Percentiles rank a stretch among this genome's conserved stretches.
These are phyloP conservation scores for Oceanodroma leucorhoa DNA, from an alignment of 2,797 vertebrate species.

Conservation along the genomic window DNA sequence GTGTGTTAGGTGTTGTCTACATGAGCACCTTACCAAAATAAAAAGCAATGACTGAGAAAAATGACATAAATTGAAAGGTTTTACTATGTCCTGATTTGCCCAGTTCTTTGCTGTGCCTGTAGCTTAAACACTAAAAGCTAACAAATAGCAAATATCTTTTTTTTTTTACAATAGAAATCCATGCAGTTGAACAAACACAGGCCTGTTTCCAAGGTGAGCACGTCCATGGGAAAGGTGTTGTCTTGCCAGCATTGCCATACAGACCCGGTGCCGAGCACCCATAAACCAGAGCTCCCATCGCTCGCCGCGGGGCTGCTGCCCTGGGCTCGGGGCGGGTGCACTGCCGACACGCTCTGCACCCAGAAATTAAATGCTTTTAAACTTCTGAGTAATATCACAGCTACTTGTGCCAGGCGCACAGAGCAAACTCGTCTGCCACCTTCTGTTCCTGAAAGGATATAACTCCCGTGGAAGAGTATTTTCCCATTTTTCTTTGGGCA, in stretches of 20 bases:
- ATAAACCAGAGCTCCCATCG: fast-evolving
- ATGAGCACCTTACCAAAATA: background rate
- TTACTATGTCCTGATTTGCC: background rate
- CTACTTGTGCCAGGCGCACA: background rate
- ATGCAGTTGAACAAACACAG: background rate
- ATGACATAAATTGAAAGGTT: fast-evolving
- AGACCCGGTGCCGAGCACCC: background rate
- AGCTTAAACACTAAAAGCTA: background rate
- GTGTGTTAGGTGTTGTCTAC: background rate
- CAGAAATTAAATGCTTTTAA: background rate
- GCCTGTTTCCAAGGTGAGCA: background rate
- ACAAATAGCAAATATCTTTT: background rate
- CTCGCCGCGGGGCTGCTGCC: background rate
- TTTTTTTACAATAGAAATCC: background rate
- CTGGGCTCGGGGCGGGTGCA: background rate
- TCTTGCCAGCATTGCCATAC: background rate
- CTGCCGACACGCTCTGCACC: fast-evolving
- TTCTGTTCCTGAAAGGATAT: conserved; percentile 22
- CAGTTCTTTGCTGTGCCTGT: background rate
- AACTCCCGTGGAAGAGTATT: background rate
- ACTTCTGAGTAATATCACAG: background rate
- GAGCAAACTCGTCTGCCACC: conserved; percentile 64
- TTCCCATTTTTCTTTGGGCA: fast-evolving
- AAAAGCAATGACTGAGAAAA: background rate
- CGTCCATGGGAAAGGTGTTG: background rate